A percentile compares a stretch with the other conserved stretches of the same genome.
Conservation (phyloP, 1,140 invertebrate species). For the Ephestia elutella region DNA sequence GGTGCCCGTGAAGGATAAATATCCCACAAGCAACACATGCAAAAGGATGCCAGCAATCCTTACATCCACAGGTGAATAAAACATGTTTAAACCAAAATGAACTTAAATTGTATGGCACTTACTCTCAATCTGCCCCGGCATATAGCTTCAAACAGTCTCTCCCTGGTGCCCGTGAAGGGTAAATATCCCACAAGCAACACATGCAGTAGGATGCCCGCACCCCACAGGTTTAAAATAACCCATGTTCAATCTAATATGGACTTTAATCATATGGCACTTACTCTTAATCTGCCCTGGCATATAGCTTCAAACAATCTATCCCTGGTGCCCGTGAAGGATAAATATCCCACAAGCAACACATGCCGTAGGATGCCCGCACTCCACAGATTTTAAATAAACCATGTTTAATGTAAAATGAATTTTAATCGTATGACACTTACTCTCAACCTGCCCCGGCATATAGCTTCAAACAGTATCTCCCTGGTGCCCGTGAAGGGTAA, state of each 20-base stretch:
- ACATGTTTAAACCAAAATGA: too few species aligned
- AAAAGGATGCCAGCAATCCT: slow-evolving; percentile 96
- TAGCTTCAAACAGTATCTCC: slow-evolving; percentile 91
- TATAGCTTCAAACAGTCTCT: slow-evolving; percentile 92
- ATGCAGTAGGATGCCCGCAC: slow-evolving; percentile 94
- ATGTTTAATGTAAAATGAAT: neutral
- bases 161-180: slow-evolving; percentile 95
- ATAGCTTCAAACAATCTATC: slow-evolving; percentile 93
- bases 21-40: slow-evolving; percentile 94
- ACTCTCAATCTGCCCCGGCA: slow-evolving; percentile 89
- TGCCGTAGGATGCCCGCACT: slow-evolving; percentile 95
- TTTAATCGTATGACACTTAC: slow-evolving; percentile 76
- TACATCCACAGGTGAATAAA: slow-evolving; percentile 97
- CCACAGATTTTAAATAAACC: too few species aligned
- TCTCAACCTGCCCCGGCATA: slow-evolving; percentile 88
- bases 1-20: slow-evolving; percentile 95
- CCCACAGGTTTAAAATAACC: too few species aligned
- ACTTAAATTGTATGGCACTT: too few species aligned
- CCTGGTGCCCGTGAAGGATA: slow-evolving; percentile 96
- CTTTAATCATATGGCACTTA: too few species aligned
- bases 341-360: slow-evolving; percentile 92
- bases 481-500: slow-evolving; percentile 96
- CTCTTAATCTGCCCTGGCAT: slow-evolving; percentile 87
- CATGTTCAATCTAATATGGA: too few species aligned
- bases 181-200: slow-evolving; percentile 93